A percentile compares a stretch with the other conserved stretches of the same genome.
Conservation (phyloP, 2,797 vertebrate species). For the Poeciliopsis turneri region DNA sequence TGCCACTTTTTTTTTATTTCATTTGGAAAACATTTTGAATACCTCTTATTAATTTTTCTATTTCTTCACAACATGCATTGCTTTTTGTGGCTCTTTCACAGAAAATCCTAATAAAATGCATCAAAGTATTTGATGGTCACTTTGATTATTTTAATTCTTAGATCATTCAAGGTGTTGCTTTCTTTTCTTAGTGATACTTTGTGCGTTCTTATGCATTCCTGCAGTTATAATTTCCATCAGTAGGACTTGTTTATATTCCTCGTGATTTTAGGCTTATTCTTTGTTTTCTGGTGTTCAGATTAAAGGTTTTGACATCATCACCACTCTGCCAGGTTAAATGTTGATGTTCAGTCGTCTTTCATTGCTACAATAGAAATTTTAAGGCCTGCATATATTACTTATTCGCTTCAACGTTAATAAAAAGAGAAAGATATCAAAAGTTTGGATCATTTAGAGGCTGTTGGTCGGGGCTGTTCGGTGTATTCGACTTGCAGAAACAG, state of each 20-base stretch:
- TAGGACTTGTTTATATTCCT: neutral
- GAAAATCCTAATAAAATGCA: neutral
- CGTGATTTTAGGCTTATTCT: neutral
- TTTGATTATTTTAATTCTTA: neutral
- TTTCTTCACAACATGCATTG: neutral
- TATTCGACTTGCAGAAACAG: conserved; percentile 23
- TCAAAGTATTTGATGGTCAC: neutral
- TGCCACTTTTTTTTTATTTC: neutral
- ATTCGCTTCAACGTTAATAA: neutral
- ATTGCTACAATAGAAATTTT: neutral
- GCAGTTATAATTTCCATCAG: neutral
- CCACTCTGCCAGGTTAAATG: neutral
- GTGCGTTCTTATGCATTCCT: neutral
- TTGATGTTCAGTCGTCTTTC: neutral
- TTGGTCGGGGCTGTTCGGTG: conserved; percentile 27
- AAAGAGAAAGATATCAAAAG: conserved; percentile 16
- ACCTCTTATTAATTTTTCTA: neutral
- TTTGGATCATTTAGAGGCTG: conserved; percentile 12
- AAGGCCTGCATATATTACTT: neutral
- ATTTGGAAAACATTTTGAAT: neutral
- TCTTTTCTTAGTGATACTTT: neutral
- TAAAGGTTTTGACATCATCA: neutral
- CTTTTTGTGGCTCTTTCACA: neutral
- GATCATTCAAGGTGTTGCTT: neutral
- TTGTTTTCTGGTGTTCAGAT: neutral